These are phyloP conservation scores for Poecilobothrus nobilitatus DNA, from an alignment of 2,888 invertebrate species.

Conservation along the genomic window DNA sequence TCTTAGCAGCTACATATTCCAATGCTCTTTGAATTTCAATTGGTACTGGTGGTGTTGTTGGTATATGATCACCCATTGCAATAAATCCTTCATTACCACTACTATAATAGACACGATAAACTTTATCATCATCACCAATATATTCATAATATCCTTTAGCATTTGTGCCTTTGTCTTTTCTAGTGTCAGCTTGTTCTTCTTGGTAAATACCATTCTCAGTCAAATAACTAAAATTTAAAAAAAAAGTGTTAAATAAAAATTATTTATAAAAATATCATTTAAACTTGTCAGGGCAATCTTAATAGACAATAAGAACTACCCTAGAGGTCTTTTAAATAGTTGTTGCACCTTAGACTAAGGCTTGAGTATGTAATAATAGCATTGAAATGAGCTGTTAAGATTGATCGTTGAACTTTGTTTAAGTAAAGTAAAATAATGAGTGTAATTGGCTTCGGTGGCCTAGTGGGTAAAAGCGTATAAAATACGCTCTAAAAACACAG, in stretches of 20 bases:
- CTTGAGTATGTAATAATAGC: too few species aligned
- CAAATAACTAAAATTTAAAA: conserved; percentile 42
- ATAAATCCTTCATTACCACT: conserved; percentile 50
- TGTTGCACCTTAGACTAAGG: too few species aligned
- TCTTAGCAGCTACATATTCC: conserved; percentile 53
- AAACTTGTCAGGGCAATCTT: too few species aligned
- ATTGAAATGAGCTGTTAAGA: too few species aligned
- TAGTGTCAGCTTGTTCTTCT: conserved; percentile 50
- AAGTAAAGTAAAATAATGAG: too few species aligned
- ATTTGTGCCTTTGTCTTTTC: conserved; percentile 48
- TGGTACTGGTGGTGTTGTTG: conserved; percentile 64
- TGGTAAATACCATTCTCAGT: conserved; percentile 51
- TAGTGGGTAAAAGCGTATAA: too few species aligned
- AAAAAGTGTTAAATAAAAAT: neutral
- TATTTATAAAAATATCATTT: too few species aligned
- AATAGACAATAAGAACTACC: neutral
- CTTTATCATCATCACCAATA: conserved; percentile 54
- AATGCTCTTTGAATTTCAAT: conserved; percentile 63
- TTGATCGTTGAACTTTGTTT: too few species aligned
- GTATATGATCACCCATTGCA: conserved; percentile 56
- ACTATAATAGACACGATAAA: conserved; percentile 48
- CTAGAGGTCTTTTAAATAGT: neutral
- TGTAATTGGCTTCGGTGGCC: too few species aligned
- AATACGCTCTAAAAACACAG: too few species aligned
- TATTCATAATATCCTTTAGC: conserved; percentile 59